Evolutionary conservation across 2,888 invertebrate genomes (phyloP), one percentile per base, ranked within the genome.

Genomic region (Pomacea canaliculata): DNA sequence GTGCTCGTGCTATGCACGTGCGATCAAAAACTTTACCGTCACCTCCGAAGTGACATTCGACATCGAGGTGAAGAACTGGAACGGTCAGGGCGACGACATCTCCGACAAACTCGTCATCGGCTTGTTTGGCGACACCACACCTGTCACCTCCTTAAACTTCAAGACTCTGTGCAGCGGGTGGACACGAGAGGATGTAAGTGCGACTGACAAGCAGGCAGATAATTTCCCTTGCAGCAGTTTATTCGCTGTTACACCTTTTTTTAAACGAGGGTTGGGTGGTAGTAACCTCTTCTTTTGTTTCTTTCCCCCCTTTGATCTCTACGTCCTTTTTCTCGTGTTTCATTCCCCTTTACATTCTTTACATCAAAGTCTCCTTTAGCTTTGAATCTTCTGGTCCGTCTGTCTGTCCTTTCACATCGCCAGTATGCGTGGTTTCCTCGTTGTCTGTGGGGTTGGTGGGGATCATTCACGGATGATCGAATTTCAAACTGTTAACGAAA

Each of bases 71-170:
- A 87, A 87, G 78, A 88, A 90, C 80, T 80, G 84, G 75, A 88
- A 89, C 73, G 88, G 88, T 2, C 85, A 86, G 1, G 90, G 89
- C 1, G 87, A 87, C 16, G 80, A 80, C 77, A 85, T 83, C 76
- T 83, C 71, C 46, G 90, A 88, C 0, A 79, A 87, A 59, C 83
- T 90, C 66, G 86, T 84, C 1, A 81, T 91, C 48, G 91, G 84
- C 13, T 82, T 91, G 70, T 91, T 91, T 73, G 90, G 90, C 9
- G 89, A 90, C 46, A 84, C 85, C 2, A 86, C 85, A 12, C 91
- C 90, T 5, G 89, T 90, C 88, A 89, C 90, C 0, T 80, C 83
- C 10, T 83, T 90, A 83, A 91, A 91, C 85, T 91, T 91, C 80
- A 85, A 83, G 51, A 82, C 85, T 51, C 84, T 91, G n/a, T 84